Percentiles rank a stretch among this genome's conserved stretches.
These are phyloP conservation scores for Buphagus erythrorhynchus DNA, from an alignment of 2,797 vertebrate genomes.

Conservation along the genomic window DNA sequence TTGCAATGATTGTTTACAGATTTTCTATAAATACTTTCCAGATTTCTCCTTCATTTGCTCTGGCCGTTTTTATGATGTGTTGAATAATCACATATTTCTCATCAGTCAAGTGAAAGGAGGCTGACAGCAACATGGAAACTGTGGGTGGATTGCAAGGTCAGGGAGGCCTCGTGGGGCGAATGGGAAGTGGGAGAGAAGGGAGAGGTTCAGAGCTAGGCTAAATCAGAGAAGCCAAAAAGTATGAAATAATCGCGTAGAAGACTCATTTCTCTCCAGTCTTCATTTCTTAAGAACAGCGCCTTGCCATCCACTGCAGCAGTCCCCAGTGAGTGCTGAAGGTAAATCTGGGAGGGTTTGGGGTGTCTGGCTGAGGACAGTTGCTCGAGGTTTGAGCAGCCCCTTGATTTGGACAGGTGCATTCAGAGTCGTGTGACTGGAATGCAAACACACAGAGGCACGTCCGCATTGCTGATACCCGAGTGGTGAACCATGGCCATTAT, in stretches of 20 bases:
- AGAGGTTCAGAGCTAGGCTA: not conserved
- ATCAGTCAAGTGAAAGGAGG: constrained; percentile 56
- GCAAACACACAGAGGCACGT: not conserved
- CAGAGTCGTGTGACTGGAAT: not conserved
- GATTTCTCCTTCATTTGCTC: constrained; percentile 43
- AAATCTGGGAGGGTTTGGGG: not conserved
- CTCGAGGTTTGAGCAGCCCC: not conserved
- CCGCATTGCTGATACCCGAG: not conserved
- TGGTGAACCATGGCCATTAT: not conserved
- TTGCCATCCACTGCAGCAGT: not conserved
- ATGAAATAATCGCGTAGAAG: not conserved
- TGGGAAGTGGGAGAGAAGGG: constrained; percentile 2
- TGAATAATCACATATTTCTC: constrained; percentile 59
- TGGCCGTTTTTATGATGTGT: constrained; percentile 47
- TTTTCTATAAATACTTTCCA: constrained; percentile 54
- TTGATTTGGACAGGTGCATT: not conserved
- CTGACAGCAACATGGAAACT: constrained; percentile 60
- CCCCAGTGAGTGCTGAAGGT: not conserved
- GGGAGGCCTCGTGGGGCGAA: constrained; percentile 18
- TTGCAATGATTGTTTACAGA: constrained; percentile 33
- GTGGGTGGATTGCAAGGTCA: constrained; percentile 1
- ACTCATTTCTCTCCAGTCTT: constrained; percentile 5
- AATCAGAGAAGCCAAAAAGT: not conserved
- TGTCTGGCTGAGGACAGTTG: not conserved
- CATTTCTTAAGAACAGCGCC: not conserved